These are phyloP conservation scores for Pipra filicauda DNA, from an alignment of 2,113 vertebrate species.

Conservation along the genomic window DNA sequence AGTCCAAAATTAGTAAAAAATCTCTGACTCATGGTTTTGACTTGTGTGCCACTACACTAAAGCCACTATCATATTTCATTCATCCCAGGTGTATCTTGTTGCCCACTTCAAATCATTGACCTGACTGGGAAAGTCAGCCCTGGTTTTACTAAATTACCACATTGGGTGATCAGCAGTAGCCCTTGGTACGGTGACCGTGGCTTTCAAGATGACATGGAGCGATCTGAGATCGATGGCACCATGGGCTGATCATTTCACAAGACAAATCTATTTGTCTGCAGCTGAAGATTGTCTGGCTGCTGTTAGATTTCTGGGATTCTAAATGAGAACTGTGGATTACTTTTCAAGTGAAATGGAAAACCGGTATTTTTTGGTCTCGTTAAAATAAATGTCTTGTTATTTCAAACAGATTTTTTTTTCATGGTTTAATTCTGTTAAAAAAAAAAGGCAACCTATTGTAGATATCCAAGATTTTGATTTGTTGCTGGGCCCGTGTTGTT, in stretches of 20 bases:
- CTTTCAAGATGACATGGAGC: not conserved
- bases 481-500: not conserved
- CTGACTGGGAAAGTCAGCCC: not conserved
- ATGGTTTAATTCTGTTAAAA: not conserved
- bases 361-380: not conserved
- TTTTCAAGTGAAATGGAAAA: not conserved
- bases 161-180: not conserved
- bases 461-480: not conserved
- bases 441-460: not conserved
- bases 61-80: not conserved
- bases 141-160: not conserved
- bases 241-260: not conserved
- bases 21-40: not conserved
- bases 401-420: not conserved
- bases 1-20: not conserved
- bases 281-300: not conserved
- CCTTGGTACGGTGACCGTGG: accelerated
- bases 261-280: not conserved
- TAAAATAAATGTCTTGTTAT: not conserved
- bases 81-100: not conserved
- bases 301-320: not conserved
- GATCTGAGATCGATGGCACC: not conserved
- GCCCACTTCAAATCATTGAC: not conserved
- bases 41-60: not conserved
- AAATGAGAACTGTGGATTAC: not conserved